Conservation (phyloP, 2,113 vertebrate species). For the Gracilinanus agilis region DNA sequence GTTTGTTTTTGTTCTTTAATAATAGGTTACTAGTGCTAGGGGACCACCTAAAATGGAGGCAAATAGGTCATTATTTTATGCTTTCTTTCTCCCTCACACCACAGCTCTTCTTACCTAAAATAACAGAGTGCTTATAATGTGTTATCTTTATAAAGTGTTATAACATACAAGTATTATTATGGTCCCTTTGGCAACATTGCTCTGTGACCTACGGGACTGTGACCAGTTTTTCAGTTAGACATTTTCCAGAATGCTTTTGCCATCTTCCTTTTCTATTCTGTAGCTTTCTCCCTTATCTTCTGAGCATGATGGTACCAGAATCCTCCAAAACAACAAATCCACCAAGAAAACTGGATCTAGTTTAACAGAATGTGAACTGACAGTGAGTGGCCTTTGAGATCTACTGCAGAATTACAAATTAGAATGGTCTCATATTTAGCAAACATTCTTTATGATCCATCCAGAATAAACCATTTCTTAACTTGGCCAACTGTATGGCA, state of each 20-base stretch:
- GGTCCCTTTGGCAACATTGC: background rate
- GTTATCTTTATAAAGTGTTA: slow-evolving; percentile 6
- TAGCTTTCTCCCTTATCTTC: slow-evolving; percentile 18
- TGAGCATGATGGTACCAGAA: slow-evolving; percentile 12
- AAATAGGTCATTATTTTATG: background rate
- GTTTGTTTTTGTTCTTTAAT: background rate
- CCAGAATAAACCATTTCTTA: background rate
- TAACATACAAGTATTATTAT: slow-evolving; percentile 33
- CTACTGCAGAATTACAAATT: background rate
- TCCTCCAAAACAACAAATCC: background rate
- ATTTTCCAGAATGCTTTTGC: slow-evolving; percentile 9
- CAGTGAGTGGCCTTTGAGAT: slow-evolving; percentile 21
- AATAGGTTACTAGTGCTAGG: background rate
- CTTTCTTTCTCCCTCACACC: background rate
- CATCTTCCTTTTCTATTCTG: background rate
- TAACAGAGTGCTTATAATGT: background rate
- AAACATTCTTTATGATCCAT: background rate
- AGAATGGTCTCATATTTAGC: background rate
- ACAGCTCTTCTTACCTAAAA: background rate
- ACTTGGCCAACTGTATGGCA: background rate
- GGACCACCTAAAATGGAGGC: background rate
- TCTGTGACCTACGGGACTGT: background rate
- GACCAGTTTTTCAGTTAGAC: slow-evolving; percentile 30
- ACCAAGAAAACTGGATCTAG: background rate
- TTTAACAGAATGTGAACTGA: slow-evolving; percentile 6